Percentiles rank a stretch among this genome's conserved stretches.
Evolutionary conservation across 2,797 vertebrate genomes (phyloP).

Genomic region (Pangasius djambal): DNA sequence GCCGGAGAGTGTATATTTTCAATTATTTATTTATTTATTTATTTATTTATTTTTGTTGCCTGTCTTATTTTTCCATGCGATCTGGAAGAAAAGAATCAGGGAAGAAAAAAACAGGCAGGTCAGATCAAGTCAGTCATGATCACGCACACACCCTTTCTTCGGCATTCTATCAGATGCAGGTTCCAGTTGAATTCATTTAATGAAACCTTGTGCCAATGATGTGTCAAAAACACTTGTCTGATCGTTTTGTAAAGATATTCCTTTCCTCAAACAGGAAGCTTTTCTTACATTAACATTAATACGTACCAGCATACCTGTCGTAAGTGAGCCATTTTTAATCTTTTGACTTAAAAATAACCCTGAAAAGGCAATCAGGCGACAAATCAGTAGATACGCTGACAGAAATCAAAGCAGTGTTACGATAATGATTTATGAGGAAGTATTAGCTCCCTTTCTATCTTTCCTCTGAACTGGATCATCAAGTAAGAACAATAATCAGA

Average conservation of each 20-base stretch:
- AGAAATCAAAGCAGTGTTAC: background rate
- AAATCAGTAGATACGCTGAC: background rate
- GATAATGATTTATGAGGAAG: background rate
- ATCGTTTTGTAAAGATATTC: background rate
- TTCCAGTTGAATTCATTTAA: background rate
- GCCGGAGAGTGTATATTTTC: too few relatives aligned
- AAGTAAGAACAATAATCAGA: background rate
- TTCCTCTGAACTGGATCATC: background rate
- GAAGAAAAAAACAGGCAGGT: constrained; percentile 9
- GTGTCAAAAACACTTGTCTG: background rate
- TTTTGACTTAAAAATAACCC: background rate
- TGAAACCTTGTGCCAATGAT: background rate
- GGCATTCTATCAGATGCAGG: background rate
- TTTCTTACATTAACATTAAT: too few relatives aligned
- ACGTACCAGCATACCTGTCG: background rate
- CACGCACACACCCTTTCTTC: background rate
- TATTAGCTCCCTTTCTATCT: background rate
- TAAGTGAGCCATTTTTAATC: background rate
- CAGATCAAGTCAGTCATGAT: constrained; percentile 5
- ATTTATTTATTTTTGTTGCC: too few relatives aligned
- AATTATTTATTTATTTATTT: too few relatives aligned
- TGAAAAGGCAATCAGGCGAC: background rate
- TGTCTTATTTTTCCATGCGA: background rate
- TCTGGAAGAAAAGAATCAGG: background rate
- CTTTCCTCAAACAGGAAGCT: background rate